Conservation (phyloP, 2,888 invertebrate species). For the Odontothrips loti region DNA sequence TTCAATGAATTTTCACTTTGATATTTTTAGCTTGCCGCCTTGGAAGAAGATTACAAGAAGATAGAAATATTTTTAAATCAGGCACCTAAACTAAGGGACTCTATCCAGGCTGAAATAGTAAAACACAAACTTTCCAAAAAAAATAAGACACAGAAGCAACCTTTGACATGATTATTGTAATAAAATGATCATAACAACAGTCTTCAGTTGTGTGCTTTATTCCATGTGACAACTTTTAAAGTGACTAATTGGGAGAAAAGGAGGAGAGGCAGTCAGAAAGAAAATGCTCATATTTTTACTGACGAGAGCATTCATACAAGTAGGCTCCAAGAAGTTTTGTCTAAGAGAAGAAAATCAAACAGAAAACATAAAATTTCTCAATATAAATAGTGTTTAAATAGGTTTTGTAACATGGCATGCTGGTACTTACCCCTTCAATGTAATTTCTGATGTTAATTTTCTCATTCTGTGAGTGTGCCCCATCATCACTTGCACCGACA, state of each 20-base stretch:
- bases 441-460: conserved; percentile 91
- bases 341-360: conserved; percentile 56
- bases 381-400: conserved; percentile 15
- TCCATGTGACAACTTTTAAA: too few species aligned
- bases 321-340: conserved; percentile 90
- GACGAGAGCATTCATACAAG: conserved; percentile 59
- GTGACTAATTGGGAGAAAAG: too few species aligned
- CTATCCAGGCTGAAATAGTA: not conserved
- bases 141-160: not conserved
- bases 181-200: too few species aligned
- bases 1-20: not conserved
- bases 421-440: conserved; percentile 77
- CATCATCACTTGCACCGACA: conserved; percentile 93
- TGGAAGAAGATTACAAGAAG: conserved; percentile 38
- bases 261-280: too few species aligned
- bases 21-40: conserved; percentile 38
- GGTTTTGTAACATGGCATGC: not conserved
- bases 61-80: conserved; percentile 35
- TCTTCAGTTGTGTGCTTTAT: too few species aligned
- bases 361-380: conserved; percentile 31
- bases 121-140: not conserved
- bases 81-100: not conserved
- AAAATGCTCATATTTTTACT: not conserved
- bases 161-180: not conserved
- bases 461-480: conserved; percentile 98